Conservation (phyloP, 2,113 vertebrate species). For the Atrichornis clamosus region DNA sequence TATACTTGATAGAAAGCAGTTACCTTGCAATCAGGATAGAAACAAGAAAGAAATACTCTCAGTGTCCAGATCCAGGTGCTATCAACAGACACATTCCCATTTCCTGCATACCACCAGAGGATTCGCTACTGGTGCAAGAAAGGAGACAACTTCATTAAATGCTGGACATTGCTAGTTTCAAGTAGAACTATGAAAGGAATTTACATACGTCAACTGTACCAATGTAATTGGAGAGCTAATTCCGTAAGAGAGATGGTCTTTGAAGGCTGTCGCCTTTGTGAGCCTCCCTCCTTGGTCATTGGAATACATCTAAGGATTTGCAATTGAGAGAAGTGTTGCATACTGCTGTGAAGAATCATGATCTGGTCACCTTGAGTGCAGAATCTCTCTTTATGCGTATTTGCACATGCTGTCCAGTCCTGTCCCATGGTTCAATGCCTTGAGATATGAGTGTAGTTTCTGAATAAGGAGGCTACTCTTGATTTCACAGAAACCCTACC, state of each 20-base stretch:
- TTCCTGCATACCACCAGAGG: neutral
- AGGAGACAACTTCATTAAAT: neutral
- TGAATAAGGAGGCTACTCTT: neutral
- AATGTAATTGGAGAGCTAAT: neutral
- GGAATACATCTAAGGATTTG: neutral
- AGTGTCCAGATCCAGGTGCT: fast-evolving
- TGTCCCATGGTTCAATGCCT: neutral
- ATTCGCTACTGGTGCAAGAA: neutral
- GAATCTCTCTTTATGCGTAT: neutral
- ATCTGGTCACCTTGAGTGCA: neutral
- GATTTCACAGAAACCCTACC: neutral
- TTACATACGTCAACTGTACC: neutral
- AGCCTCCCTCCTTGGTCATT: neutral
- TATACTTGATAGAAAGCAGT: neutral
- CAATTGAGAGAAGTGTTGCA: neutral
- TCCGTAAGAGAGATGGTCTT: neutral
- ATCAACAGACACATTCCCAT: neutral
- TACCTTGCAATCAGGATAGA: neutral
- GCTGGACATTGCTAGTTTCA: neutral
- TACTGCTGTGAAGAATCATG: neutral
- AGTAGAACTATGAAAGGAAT: neutral
- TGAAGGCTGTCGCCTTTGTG: neutral
- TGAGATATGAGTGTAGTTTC: neutral
- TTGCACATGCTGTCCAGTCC: neutral
- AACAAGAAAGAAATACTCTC: neutral